Conservation (phyloP, 2,113 vertebrate species). For the Oreochromis tanganicae region DNA sequence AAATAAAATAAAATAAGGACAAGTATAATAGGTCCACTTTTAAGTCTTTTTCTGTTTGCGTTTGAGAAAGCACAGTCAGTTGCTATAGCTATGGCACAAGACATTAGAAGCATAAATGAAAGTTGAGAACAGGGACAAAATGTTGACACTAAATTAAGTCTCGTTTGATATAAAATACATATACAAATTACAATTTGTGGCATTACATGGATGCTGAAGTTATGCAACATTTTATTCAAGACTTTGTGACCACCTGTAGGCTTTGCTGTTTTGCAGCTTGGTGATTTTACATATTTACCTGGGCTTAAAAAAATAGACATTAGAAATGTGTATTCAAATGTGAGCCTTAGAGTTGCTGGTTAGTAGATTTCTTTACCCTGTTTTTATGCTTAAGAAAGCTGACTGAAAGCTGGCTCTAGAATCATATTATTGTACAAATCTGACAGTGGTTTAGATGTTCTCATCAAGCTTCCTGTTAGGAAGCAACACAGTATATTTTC, state of each 20-base stretch:
- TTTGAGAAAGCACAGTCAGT: neutral
- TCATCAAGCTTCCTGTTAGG: neutral
- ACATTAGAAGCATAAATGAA: neutral
- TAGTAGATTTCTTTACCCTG: neutral
- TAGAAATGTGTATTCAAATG: neutral
- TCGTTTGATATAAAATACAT: neutral
- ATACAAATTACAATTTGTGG: neutral
- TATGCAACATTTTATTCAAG: neutral
- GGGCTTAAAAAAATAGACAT: neutral
- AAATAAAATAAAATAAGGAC: neutral
- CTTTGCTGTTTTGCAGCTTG: neutral
- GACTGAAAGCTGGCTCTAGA: neutral
- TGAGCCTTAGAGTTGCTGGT: neutral
- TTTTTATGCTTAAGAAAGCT: neutral
- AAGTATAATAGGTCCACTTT: neutral
- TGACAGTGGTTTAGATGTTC: neutral
- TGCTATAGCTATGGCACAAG: neutral
- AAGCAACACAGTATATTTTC: neutral
- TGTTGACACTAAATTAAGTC: neutral
- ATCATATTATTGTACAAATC: neutral
- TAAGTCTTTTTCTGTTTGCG: neutral
- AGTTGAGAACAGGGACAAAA: neutral
- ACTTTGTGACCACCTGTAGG: neutral
- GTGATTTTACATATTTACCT: neutral
- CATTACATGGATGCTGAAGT: neutral